Evolutionary conservation across 2,797 vertebrate genomes (phyloP), one percentile per base, ranked within the genome.

Genomic region (Borostomias antarcticus): DNA sequence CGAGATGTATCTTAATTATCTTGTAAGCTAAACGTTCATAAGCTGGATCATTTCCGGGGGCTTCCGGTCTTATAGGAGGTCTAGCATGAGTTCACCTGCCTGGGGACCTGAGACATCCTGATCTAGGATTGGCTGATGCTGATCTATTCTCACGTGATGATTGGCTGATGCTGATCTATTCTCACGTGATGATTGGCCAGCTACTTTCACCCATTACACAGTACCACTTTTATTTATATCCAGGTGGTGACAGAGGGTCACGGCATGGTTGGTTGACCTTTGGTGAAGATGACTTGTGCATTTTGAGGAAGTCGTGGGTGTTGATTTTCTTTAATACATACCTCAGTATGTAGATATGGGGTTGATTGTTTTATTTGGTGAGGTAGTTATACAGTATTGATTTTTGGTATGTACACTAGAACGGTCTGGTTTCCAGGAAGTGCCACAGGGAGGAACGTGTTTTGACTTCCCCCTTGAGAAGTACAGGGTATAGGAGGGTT

Each of bases 141-240:
- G 74, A 17, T 72, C 73, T 75, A 73, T 71, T 68, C 66, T 48
- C 61, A 71, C 64, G 62, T 73, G 76, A 75, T 47, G 62, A 37
- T 53, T 69, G 68, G 61, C 66, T n/a, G 15, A 69, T 76, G 69
- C 77, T 74, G 74, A 17, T 72, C 73, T 75, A 73, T 71, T 68
- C 66, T 48, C 61, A 71, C 64, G 62, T 73, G 76, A 75, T 47
- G 62, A 37, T 53, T 69, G 68, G 61, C 66, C 69, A n/a, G 40
- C 5, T 47, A 69, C 69, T 60, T 76, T 87, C 51, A n/a, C n/a
- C n/a, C n/a, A 68, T 75, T 81, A 83, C 79, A 79, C 85, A 83
- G 85, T 86, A 88, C 88, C 86, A 88, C 87, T 88, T 73, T 54
- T 84, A 78, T 86, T 69, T 79, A 80, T 81, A n/a, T n/a, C n/a